A percentile compares a stretch with the other conserved stretches of the same genome.
Conservation (phyloP, 2,888 invertebrate genomes). For the Glaucopsyche alexis region DNA sequence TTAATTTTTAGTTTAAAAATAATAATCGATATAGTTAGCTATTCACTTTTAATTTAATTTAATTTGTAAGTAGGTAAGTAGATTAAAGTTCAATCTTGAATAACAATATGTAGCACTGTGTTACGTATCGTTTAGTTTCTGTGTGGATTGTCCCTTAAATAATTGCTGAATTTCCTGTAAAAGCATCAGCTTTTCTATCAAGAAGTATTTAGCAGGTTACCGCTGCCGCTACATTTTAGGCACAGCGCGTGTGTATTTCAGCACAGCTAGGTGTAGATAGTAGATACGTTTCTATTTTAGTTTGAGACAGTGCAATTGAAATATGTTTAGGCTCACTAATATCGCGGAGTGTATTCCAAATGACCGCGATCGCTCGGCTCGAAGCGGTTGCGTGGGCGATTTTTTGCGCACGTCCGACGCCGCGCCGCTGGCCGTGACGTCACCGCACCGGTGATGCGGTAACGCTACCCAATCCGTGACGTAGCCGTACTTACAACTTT, state of each 20-base stretch:
- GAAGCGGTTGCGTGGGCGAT: background rate
- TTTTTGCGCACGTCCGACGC: constrained; percentile 24
- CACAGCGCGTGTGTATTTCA: background rate
- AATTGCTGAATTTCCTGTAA: too few relatives aligned
- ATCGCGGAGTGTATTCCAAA: background rate
- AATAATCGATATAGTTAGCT: too few relatives aligned
- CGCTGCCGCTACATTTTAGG: too few relatives aligned
- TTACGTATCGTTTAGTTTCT: too few relatives aligned
- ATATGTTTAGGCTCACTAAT: constrained; percentile 10
- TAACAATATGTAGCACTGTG: too few relatives aligned
- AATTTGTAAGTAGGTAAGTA: too few relatives aligned
- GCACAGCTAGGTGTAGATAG: background rate
- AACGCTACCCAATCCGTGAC: constrained; percentile 16
- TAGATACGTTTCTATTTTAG: constrained; percentile 5
- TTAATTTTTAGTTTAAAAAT: too few relatives aligned
- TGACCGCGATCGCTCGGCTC: background rate
- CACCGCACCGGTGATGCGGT: constrained; percentile 17
- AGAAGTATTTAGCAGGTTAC: too few relatives aligned
- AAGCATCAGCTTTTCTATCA: too few relatives aligned
- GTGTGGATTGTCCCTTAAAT: too few relatives aligned
- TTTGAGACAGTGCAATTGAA: constrained; percentile 7
- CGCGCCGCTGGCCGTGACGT: constrained; percentile 3
- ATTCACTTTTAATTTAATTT: too few relatives aligned
- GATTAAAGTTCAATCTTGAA: too few relatives aligned
- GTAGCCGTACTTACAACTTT: constrained; percentile 7